Evolutionary conservation across 64 coral and sea anemone species (phyloP).

Genomic region (Montipora sp.): DNA sequence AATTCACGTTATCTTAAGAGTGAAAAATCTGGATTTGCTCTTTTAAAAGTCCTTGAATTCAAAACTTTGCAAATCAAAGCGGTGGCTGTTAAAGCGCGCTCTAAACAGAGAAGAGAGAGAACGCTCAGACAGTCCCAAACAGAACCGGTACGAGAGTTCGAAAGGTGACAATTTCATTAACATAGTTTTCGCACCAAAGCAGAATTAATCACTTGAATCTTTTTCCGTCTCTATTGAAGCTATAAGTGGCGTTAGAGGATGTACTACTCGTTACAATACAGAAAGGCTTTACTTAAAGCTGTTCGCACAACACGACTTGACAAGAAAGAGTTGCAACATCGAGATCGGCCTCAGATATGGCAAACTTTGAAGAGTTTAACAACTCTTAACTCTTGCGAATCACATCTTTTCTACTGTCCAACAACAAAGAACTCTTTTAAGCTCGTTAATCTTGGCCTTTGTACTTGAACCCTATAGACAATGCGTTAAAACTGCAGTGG

Average conservation of each 20-base stretch:
- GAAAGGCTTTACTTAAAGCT: constrained; percentile 9
- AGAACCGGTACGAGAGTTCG: neutral
- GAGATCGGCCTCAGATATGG: constrained; percentile 41
- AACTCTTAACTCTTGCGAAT: neutral
- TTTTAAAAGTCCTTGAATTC: constrained; percentile 51
- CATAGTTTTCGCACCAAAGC: constrained; percentile 62
- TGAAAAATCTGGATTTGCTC: constrained; percentile 38
- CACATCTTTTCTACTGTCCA: neutral
- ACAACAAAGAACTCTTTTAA: constrained; percentile 25
- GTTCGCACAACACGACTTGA: constrained; percentile 26
- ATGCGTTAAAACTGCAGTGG: neutral
- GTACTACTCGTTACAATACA: constrained; percentile 43
- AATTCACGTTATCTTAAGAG: constrained; percentile 54
- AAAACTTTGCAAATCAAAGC: constrained; percentile 14
- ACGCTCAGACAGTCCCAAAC: neutral
- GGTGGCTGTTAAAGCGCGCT: neutral
- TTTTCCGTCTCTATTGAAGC: constrained; percentile 59
- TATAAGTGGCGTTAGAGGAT: constrained; percentile 45
- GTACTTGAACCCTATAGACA: neutral
- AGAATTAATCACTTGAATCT: constrained; percentile 58
- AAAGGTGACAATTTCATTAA: constrained; percentile 57
- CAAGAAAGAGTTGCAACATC: constrained; percentile 23
- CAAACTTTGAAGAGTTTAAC: constrained; percentile 31
- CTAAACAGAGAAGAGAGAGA: neutral
- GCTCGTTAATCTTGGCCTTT: constrained; percentile 2